Percentiles rank a stretch among this genome's conserved stretches.
phyloP scores from a whole-genome alignment of 1,140 invertebrate species.

The Heliconius hewitsoni region DNA sequence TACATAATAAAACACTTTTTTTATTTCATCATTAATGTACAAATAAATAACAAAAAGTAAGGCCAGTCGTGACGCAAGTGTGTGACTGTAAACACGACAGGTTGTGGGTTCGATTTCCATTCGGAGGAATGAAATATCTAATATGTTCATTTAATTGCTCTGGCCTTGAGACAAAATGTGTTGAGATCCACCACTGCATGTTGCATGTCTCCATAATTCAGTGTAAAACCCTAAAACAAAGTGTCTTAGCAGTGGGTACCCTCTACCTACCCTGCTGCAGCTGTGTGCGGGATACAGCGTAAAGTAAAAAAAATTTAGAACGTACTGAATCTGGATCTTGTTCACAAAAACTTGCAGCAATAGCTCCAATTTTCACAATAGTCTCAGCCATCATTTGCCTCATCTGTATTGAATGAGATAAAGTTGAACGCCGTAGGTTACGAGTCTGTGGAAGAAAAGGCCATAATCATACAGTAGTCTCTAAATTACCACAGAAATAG shows the following conservation, averaged over 20 bases:
- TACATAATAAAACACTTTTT: neutral
- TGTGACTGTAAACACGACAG: no score
- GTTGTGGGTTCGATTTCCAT: no score
- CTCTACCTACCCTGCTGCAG: no score
- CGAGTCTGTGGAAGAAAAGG: slow-evolving; percentile 77
- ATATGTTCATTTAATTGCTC: no score
- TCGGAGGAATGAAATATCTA: no score
- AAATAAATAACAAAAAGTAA: neutral
- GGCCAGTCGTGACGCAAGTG: no score
- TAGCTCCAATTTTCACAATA: slow-evolving; percentile 90
- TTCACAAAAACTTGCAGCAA: slow-evolving; percentile 77
- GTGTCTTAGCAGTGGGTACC: no score
- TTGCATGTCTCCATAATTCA: no score
- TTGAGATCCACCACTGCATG: no score
- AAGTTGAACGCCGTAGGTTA: slow-evolving; percentile 92
- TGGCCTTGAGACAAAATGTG: no score
- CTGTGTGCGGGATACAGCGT: no score
- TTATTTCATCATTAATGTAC: slow-evolving; percentile 5
- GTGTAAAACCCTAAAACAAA: no score
- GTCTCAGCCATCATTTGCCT: slow-evolving; percentile 95
- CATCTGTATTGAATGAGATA: slow-evolving; percentile 94
- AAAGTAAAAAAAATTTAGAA: neutral
- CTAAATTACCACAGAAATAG: neutral
- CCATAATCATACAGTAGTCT: slow-evolving; percentile 24
- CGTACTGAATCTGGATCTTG: slow-evolving; percentile 64